Conservation (phyloP, 2,797 vertebrate species). For the Poecilia wingei region DNA sequence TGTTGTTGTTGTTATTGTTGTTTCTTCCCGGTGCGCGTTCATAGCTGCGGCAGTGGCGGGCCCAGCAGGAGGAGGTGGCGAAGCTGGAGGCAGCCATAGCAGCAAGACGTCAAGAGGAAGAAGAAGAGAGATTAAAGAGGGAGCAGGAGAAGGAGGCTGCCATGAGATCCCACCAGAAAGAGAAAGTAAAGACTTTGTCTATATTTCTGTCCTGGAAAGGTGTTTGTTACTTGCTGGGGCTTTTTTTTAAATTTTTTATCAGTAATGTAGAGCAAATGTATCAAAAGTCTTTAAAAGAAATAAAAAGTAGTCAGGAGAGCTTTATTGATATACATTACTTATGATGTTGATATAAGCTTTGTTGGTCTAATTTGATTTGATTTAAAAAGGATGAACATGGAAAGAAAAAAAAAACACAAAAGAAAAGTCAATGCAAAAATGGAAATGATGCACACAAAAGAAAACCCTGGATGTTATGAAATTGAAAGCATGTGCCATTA, state of each 20-base stretch:
- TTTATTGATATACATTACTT: constrained; percentile 5
- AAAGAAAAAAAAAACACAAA: not conserved
- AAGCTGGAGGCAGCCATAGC: constrained; percentile 86
- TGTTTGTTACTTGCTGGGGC: not conserved
- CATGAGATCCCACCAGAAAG: constrained; percentile 84
- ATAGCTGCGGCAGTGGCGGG: constrained; percentile 88
- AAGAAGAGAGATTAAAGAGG: constrained; percentile 80
- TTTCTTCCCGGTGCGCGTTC: constrained; percentile 41
- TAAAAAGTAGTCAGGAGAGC: not conserved
- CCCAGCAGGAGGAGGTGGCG: constrained; percentile 87
- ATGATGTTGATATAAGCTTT: not conserved
- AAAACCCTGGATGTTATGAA: constrained; percentile 21
- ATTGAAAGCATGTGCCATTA: constrained; percentile 26
- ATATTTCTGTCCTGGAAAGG: not conserved
- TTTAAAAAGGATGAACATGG: constrained; percentile 2
- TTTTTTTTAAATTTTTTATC: not conserved
- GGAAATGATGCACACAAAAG: constrained; percentile 1
- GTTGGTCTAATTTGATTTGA: not conserved
- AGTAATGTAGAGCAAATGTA: not conserved
- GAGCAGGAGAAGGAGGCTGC: constrained; percentile 81
- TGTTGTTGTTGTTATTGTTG: constrained; percentile 13
- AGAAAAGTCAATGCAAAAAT: not conserved
- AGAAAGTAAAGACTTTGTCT: constrained; percentile 64
- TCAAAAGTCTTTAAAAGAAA: not conserved
- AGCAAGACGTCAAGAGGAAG: constrained; percentile 81